Percentiles rank a stretch among this genome's conserved stretches.
Evolutionary conservation across 2,797 vertebrate species (phyloP).

Genomic region (Onychomys torridus): DNA sequence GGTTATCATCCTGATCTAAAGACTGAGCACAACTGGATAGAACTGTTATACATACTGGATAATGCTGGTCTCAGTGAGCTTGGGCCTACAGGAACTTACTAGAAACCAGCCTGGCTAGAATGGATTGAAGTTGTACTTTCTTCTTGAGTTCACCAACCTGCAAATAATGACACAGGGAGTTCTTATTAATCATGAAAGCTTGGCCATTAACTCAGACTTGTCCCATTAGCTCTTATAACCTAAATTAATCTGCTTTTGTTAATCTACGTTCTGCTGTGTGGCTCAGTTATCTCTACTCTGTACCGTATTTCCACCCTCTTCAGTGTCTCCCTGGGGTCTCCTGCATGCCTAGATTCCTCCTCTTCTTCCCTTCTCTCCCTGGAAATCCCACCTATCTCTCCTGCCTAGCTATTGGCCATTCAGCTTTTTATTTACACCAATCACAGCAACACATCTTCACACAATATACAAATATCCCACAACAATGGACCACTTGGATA

Average conservation of each 20-base stretch:
- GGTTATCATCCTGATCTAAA: not conserved
- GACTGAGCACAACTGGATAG: not conserved
- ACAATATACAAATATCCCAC: not conserved
- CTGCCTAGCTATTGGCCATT: not conserved
- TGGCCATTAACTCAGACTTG: not conserved
- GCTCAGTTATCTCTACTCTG: not conserved
- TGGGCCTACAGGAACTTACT: too few species aligned
- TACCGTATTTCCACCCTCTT: not conserved
- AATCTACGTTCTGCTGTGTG: not conserved
- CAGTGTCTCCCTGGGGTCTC: not conserved
- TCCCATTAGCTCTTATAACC: not conserved
- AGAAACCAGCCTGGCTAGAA: not conserved
- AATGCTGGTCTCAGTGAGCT: not conserved
- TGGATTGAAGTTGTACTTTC: not conserved
- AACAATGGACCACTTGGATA: not conserved
- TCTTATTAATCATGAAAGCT: not conserved
- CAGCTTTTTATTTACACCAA: not conserved
- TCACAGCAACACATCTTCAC: not conserved
- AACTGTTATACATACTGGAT: not conserved
- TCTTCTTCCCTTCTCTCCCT: not conserved
- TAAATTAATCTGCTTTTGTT: not conserved
- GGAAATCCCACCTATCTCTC: not conserved
- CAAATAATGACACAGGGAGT: not conserved
- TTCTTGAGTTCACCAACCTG: not conserved
- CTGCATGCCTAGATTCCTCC: not conserved